These are phyloP conservation scores for Panzeria rudis DNA, from an alignment of 2,888 invertebrate genomes.

Conservation along the genomic window DNA sequence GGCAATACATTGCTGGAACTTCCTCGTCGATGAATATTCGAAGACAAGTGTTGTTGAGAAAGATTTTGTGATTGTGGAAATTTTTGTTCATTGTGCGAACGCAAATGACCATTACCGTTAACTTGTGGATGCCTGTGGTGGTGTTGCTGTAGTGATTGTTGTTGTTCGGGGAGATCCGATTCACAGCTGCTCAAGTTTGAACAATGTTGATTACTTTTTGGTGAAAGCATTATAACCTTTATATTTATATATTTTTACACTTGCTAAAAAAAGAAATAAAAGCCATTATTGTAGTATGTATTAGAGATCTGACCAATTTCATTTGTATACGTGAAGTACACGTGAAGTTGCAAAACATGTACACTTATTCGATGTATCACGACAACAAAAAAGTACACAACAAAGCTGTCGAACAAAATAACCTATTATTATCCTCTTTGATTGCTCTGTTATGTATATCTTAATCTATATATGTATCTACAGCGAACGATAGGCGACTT, in stretches of 20 bases:
- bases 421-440: too few relatives aligned
- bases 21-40: slow-evolving; percentile 52
- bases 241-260: neutral
- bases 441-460: too few relatives aligned
- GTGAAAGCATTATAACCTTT: slow-evolving; percentile 59
- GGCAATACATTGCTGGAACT: slow-evolving; percentile 56
- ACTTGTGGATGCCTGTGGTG: slow-evolving; percentile 36
- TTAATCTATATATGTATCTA: too few relatives aligned
- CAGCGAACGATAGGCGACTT: too few relatives aligned
- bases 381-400: too few relatives aligned
- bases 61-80: slow-evolving; percentile 60
- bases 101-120: slow-evolving; percentile 47
- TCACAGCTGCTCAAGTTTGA: slow-evolving; percentile 61
- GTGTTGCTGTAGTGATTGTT: slow-evolving; percentile 45
- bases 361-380: too few relatives aligned
- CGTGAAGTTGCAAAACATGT: too few relatives aligned
- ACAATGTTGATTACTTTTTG: slow-evolving; percentile 60
- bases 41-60: slow-evolving; percentile 49
- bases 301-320: too few relatives aligned
- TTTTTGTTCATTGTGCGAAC: slow-evolving; percentile 56
- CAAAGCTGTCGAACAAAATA: too few relatives aligned
- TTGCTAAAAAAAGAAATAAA: neutral
- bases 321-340: too few relatives aligned
- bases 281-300: neutral
- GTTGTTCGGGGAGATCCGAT: slow-evolving; percentile 55